A percentile compares a stretch with the other conserved stretches of the same genome.
phyloP scores from a whole-genome alignment of 2,888 invertebrate genomes.

The Geophilus truncorum region DNA sequence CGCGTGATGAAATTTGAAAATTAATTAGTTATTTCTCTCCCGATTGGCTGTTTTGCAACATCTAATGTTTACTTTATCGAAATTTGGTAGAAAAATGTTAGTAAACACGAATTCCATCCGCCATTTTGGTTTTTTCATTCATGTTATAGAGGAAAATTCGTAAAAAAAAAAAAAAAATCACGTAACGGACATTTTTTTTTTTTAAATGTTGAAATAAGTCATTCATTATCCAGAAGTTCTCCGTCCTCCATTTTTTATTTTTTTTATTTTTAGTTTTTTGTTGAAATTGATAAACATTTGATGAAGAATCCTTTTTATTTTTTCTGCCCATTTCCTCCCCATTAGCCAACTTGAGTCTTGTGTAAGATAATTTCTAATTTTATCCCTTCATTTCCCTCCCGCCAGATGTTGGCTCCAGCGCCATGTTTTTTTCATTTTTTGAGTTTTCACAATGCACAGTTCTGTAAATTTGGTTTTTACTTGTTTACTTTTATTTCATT shows the following conservation, averaged over 20 bases:
- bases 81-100: background rate
- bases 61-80: background rate
- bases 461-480: background rate
- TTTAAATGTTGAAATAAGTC: background rate
- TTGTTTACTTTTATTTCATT: background rate
- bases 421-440: background rate
- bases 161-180: background rate
- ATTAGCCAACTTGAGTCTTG: background rate
- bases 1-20: conserved; percentile 4
- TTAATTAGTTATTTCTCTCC: background rate
- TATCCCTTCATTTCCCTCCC: background rate
- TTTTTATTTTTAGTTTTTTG: background rate
- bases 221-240: background rate
- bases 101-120: background rate
- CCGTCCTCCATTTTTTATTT: background rate
- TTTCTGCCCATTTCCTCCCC: background rate
- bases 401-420: background rate
- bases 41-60: background rate
- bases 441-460: background rate
- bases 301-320: background rate
- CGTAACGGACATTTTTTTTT: background rate
- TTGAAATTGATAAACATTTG: background rate
- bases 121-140: too few species aligned
- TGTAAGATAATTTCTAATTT: background rate
- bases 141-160: too few species aligned